Percentiles rank a stretch among this genome's conserved stretches.
Conservation (phyloP, 2,888 invertebrate genomes). For the Apamea crenata region DNA sequence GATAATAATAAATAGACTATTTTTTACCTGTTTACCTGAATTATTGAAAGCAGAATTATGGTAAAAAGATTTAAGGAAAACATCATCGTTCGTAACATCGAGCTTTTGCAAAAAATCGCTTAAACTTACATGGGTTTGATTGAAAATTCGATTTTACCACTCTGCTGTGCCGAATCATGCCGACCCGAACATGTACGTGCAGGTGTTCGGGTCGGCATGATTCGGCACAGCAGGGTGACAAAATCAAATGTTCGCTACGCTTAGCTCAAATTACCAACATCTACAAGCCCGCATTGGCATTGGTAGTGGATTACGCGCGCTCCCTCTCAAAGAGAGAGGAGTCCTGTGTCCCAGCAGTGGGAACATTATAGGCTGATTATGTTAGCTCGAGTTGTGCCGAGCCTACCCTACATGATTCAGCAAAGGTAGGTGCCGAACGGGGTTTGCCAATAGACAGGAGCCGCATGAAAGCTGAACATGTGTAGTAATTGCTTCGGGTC, state of each 20-base stretch:
- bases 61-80: constrained; percentile 7
- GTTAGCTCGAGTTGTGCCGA: not conserved
- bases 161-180: too few relatives aligned
- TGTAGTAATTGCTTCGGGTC: not conserved
- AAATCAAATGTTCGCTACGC: not conserved
- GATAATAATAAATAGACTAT: constrained; percentile 60
- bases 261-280: not conserved
- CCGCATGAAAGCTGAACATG: not conserved
- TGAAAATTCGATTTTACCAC: too few relatives aligned
- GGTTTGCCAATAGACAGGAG: too few relatives aligned
- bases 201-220: not conserved
- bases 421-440: too few relatives aligned
- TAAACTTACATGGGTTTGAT: too few relatives aligned
- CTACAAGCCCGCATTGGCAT: too few relatives aligned
- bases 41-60: constrained; percentile 25
- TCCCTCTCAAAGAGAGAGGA: not conserved
- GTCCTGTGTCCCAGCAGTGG: not conserved
- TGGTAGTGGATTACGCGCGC: too few relatives aligned
- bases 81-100: not conserved
- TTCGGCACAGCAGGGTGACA: not conserved
- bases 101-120: not conserved
- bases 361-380: not conserved
- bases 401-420: not conserved
- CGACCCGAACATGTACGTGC: too few relatives aligned
- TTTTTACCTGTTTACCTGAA: constrained; percentile 30